Conservation (phyloP, 2,888 invertebrate genomes). For the Laothoe populi region DNA sequence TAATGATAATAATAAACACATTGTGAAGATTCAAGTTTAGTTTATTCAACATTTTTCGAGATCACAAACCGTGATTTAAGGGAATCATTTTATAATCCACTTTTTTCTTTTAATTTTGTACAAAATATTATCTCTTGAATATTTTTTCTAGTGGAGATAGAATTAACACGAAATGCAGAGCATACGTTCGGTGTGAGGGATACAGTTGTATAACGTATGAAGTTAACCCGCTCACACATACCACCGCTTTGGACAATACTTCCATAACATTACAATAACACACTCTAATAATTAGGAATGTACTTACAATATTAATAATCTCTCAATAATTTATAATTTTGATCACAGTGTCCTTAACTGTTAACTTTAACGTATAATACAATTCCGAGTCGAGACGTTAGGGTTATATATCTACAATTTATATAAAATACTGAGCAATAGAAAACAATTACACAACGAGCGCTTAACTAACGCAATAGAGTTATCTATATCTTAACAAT, state of each 20-base stretch:
- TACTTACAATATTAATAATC: constrained; percentile 83
- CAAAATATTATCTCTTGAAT: constrained; percentile 80
- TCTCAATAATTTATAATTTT: constrained; percentile 85
- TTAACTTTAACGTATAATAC: constrained; percentile 82
- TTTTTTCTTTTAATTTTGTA: constrained; percentile 79
- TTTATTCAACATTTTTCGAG: constrained; percentile 78
- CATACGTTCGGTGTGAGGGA: constrained; percentile 54
- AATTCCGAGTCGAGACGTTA: constrained; percentile 75
- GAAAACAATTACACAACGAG: constrained; percentile 78
- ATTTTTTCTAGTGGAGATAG: constrained; percentile 62
- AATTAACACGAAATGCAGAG: constrained; percentile 69
- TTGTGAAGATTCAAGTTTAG: constrained; percentile 74
- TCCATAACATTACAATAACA: constrained; percentile 77
- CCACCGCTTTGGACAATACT: constrained; percentile 65
- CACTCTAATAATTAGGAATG: constrained; percentile 81
- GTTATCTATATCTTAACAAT: constrained; percentile 78
- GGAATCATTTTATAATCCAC: constrained; percentile 71
- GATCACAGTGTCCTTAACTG: constrained; percentile 84
- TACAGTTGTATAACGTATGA: constrained; percentile 61
- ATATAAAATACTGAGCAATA: constrained; percentile 84
- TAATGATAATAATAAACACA: constrained; percentile 52
- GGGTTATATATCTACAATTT: constrained; percentile 62
- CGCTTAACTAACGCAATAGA: constrained; percentile 75
- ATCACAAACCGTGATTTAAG: constrained; percentile 77
- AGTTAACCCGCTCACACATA: constrained; percentile 33